Evolutionary conservation across 37 sponge, comb jelly and placozoan species (phyloP).

Genomic region (Axinella damicornis): DNA sequence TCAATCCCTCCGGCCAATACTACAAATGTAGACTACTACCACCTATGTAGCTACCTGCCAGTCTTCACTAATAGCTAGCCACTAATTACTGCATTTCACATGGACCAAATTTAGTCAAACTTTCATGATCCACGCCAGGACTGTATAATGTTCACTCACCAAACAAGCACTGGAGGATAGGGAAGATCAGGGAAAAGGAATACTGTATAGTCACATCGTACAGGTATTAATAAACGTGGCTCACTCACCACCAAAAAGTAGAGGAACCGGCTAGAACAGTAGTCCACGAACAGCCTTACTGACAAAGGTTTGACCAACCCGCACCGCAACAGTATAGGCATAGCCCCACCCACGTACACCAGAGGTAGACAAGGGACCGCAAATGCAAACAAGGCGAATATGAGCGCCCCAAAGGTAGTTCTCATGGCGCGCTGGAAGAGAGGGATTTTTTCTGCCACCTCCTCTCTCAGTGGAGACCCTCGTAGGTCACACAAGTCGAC

Average conservation of each 20-base stretch:
- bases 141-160: too few relatives aligned
- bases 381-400: constrained; percentile 10
- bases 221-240: too few relatives aligned
- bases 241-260: constrained; percentile 24
- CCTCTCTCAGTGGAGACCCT: constrained; percentile 3
- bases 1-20: too few relatives aligned
- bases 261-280: constrained; percentile 14
- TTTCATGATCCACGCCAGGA: too few relatives aligned
- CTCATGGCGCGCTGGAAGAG: constrained; percentile 30
- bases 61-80: too few relatives aligned
- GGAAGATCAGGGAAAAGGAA: too few relatives aligned
- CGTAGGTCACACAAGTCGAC: neutral
- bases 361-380: neutral
- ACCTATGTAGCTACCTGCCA: too few relatives aligned
- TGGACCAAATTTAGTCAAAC: too few relatives aligned
- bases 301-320: constrained; percentile 2
- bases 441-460: neutral
- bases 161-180: too few relatives aligned
- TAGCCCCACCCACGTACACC: neutral
- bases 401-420: neutral
- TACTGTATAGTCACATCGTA: too few relatives aligned
- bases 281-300: constrained; percentile 29
- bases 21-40: too few relatives aligned
- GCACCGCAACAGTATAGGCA: neutral
- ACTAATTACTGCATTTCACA: too few relatives aligned